These are phyloP conservation scores for Triplophysa yarkandensis DNA, from an alignment of 2,797 vertebrate species.

Conservation along the genomic window DNA sequence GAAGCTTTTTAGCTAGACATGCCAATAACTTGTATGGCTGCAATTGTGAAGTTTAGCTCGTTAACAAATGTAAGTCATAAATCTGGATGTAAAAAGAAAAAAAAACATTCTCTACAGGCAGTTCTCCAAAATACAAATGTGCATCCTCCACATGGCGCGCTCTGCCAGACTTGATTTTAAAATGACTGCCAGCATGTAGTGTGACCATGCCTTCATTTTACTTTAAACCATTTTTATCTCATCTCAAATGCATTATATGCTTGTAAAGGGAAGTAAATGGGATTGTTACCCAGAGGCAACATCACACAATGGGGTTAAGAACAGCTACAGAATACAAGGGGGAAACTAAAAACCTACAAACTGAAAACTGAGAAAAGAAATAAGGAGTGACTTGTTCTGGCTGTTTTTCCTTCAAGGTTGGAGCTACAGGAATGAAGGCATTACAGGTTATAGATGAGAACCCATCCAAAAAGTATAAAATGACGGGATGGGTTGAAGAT, in stretches of 20 bases:
- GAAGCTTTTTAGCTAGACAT: not conserved
- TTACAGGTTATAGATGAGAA: slow-evolving; percentile 20
- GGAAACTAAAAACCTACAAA: slow-evolving; percentile 3
- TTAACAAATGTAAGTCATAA: not conserved
- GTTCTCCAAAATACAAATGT: not conserved
- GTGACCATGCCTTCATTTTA: not conserved
- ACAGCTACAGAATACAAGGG: slow-evolving; percentile 17
- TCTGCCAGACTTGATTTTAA: not conserved
- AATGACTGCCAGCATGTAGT: slow-evolving; percentile 10
- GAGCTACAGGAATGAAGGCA: slow-evolving; percentile 19
- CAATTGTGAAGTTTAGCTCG: not conserved
- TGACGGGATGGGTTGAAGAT: slow-evolving; percentile 8
- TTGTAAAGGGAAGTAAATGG: slow-evolving; percentile 5
- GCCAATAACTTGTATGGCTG: not conserved
- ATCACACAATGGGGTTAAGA: slow-evolving; percentile 1
- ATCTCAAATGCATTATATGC: slow-evolving; percentile 18
- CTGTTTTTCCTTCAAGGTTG: slow-evolving; percentile 5
- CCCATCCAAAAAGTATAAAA: slow-evolving; percentile 8
- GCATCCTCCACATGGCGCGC: not conserved
- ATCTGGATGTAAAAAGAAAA: not conserved
- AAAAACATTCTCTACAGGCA: not conserved
- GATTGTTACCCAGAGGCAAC: slow-evolving; percentile 4
- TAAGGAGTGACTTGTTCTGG: slow-evolving; percentile 6
- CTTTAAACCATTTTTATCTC: slow-evolving; percentile 1
- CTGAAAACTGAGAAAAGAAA: not conserved